Evolutionary conservation across 2,113 vertebrate species (phyloP), one percentile per base, ranked within the genome.

Genomic region (Cyrtonyx montezumae): DNA sequence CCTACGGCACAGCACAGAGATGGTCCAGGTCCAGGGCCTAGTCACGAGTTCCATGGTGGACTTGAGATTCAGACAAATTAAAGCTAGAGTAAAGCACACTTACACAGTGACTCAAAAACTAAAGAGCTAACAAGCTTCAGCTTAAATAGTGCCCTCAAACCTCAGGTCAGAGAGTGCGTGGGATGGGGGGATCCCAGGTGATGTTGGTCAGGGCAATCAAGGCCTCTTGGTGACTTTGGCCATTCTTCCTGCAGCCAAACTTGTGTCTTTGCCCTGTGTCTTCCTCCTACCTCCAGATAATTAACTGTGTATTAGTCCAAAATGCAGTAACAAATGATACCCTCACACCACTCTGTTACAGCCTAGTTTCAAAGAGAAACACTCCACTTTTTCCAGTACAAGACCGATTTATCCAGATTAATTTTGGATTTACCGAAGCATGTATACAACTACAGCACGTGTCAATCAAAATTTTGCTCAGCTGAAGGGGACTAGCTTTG

Each of bases 81-180:
- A 14, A 73, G 1, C 9, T 67, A 18, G 56, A 62, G 6, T 7
- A 20, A 61, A 78, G 3, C 6, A 65, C 3, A 22, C 1, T 13
- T 21, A 32, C 6, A 20, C 2, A 15, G 7, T 2, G 1, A 3
- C 18, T 46, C 11, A 73, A 4, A 9, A 53, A 22, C 1, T 0
- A 1, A 32, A 53, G 0, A 0, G 0, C 6, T 0, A 14, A 9
- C 13, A 36, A 3, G 6, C 25, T 18, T 49, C 34, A 56, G 21
- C 25, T 40, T 58, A 67, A 67, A 48, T 46, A 19, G 6, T 67
- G 45, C 3, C 19, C 10, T 23, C 0, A 0, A 5, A 14, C 20
- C 46, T 32, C 19, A 36, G 14, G 36, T 10, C 18, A 53, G 48
- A 48, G 26, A 5, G 7, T 37, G 1, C 40, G 1, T 43, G 20